Evolutionary conservation across 2,888 invertebrate species (phyloP).

Genomic region (Dromius quadrimaculatus): DNA sequence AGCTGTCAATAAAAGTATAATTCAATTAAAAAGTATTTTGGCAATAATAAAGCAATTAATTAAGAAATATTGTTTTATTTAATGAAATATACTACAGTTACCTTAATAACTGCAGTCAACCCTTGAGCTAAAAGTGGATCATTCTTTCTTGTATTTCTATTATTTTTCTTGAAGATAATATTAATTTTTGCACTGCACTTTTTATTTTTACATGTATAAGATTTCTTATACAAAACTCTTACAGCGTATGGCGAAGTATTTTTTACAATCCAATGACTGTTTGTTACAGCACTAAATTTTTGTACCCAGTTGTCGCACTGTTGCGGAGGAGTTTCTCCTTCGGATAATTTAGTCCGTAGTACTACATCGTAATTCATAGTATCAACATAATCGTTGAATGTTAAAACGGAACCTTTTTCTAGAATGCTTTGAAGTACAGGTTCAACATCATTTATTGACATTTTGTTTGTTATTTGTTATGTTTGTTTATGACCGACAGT

Average conservation of each 20-base stretch:
- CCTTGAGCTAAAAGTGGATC: slow-evolving; percentile 37
- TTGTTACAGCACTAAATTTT: slow-evolving; percentile 37
- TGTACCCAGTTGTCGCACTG: slow-evolving; percentile 39
- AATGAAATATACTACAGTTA: no score
- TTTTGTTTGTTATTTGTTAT: slow-evolving; percentile 43
- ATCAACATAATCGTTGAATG: slow-evolving; percentile 33
- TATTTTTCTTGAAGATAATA: slow-evolving; percentile 39
- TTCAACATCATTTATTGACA: slow-evolving; percentile 45
- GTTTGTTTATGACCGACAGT: slow-evolving; percentile 53
- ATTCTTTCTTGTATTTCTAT: slow-evolving; percentile 35
- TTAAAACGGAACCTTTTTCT: slow-evolving; percentile 31
- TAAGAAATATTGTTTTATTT: no score
- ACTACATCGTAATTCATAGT: slow-evolving; percentile 30
- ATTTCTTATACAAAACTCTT: slow-evolving; percentile 39
- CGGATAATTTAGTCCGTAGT: slow-evolving; percentile 22
- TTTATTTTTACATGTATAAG: slow-evolving; percentile 36
- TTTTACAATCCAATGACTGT: slow-evolving; percentile 40
- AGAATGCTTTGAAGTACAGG: slow-evolving; percentile 26
- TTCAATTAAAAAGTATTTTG: no score
- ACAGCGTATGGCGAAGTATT: slow-evolving; percentile 38
- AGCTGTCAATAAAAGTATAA: no score
- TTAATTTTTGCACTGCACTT: slow-evolving; percentile 38
- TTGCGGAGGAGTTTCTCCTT: slow-evolving; percentile 18
- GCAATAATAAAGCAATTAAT: no score
- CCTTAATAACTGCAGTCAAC: slow-evolving; percentile 35